Percentiles rank a stretch among this genome's conserved stretches.
phyloP scores from a whole-genome alignment of 92 coral and sea anemone species.

The Phenganax subtilis region DNA sequence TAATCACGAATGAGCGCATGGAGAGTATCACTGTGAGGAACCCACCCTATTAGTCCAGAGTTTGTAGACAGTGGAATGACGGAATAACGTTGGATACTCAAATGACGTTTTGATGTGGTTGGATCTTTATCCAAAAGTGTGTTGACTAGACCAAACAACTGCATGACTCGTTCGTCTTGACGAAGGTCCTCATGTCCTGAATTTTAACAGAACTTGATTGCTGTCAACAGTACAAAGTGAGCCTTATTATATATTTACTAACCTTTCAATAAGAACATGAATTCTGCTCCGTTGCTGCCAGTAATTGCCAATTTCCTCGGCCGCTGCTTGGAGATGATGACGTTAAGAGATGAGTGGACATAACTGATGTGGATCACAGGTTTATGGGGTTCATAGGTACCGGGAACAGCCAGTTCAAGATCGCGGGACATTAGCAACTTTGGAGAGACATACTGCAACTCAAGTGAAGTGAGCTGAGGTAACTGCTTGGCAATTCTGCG shows the following conservation, averaged over 20 bases:
- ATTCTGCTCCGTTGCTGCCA: conserved; percentile 95
- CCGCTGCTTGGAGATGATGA: conserved; percentile 93
- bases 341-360: conserved; percentile 90
- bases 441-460: conserved; percentile 95
- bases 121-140: conserved; percentile 85
- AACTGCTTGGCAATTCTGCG: conserved; percentile 93
- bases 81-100: conserved; percentile 89
- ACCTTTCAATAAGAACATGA: conserved; percentile 91
- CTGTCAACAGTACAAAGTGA: neutral
- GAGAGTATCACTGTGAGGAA: conserved; percentile 92
- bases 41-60: conserved; percentile 99
- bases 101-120: conserved; percentile 87
- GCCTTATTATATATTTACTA: neutral
- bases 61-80: conserved; percentile 97
- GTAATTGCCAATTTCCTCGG: conserved; percentile 90
- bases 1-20: conserved; percentile 99
- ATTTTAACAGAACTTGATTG: too few species aligned
- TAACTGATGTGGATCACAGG: conserved; percentile 88
- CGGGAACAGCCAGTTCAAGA: conserved; percentile 96
- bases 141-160: conserved; percentile 93
- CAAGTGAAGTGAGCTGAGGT: conserved; percentile 93
- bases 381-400: conserved; percentile 94
- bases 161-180: conserved; percentile 98
- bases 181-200: conserved; percentile 80
- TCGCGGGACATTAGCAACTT: conserved; percentile 95